A percentile compares a stretch with the other conserved stretches of the same genome.
phyloP scores from a whole-genome alignment of 1,140 invertebrate species.

The Thaumetopoea pityocampa region DNA sequence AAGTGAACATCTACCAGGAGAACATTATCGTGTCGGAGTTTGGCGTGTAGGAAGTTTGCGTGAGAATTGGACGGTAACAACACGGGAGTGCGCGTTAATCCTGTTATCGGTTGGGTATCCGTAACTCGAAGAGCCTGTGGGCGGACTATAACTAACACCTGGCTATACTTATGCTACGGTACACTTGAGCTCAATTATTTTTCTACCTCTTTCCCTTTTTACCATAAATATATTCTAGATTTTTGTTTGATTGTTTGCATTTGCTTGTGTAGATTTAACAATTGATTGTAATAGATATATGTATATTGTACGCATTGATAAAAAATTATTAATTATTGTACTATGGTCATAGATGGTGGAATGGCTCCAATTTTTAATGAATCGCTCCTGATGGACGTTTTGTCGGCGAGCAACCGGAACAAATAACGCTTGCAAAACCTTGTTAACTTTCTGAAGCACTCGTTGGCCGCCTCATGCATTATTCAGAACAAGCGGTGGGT shows the following conservation, averaged over 20 bases:
- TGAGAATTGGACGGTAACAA: conserved; percentile 60
- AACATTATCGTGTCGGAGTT: conserved; percentile 43
- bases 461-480: conserved; percentile 59
- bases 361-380: conserved; percentile 24
- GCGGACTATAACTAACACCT: conserved; percentile 40
- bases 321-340: too few relatives aligned
- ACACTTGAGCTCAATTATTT: conserved; percentile 21
- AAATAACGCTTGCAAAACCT: conserved; percentile 66
- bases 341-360: too few relatives aligned
- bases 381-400: conserved; percentile 41
- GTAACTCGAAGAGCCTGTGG: conserved; percentile 23
- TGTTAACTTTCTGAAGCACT: conserved; percentile 71
- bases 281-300: too few relatives aligned
- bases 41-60: conserved; percentile 49
- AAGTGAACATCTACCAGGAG: conserved; percentile 36
- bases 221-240: too few relatives aligned
- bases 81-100: conserved; percentile 56
- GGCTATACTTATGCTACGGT: conserved; percentile 22
- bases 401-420: conserved; percentile 51
- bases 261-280: too few relatives aligned
- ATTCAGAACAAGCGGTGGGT: conserved; percentile 47
- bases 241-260: too few relatives aligned
- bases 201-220: too few relatives aligned
- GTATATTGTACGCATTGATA: too few relatives aligned
- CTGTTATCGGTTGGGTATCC: conserved; percentile 62